phyloP scores from a whole-genome alignment of 2,888 invertebrate genomes.

The Uropetala carovei region DNA sequence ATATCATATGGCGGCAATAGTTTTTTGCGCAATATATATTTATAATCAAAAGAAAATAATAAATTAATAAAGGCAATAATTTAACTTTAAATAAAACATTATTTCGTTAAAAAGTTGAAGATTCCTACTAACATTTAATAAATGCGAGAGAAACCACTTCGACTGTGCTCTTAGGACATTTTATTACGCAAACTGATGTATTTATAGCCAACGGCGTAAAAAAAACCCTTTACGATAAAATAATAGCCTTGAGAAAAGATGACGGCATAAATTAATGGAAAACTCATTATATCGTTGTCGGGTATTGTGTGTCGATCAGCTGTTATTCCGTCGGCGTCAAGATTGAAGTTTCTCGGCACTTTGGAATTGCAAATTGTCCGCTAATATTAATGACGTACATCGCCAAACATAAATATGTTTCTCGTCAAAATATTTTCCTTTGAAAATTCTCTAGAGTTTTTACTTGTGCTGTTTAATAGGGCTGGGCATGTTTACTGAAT shows the following conservation, averaged over 20 bases:
- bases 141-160: not conserved
- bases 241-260: not conserved
- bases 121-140: not conserved
- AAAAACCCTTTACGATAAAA: constrained; percentile 17
- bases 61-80: no score
- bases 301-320: constrained; percentile 20
- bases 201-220: not conserved
- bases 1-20: no score
- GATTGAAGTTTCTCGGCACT: not conserved
- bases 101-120: no score
- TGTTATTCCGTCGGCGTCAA: not conserved
- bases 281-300: not conserved
- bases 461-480: no score
- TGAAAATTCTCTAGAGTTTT: no score
- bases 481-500: no score
- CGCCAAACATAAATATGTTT: no score
- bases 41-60: no score
- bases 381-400: no score
- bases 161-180: not conserved
- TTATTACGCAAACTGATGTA: not conserved
- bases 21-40: no score
- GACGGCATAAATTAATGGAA: constrained; percentile 10
- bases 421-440: no score
- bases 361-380: constrained; percentile 8
- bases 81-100: no score